Percentiles rank a stretch among this genome's conserved stretches.
phyloP scores from a whole-genome alignment of 2,888 invertebrate species.

The Siphonodentalium dalli region DNA sequence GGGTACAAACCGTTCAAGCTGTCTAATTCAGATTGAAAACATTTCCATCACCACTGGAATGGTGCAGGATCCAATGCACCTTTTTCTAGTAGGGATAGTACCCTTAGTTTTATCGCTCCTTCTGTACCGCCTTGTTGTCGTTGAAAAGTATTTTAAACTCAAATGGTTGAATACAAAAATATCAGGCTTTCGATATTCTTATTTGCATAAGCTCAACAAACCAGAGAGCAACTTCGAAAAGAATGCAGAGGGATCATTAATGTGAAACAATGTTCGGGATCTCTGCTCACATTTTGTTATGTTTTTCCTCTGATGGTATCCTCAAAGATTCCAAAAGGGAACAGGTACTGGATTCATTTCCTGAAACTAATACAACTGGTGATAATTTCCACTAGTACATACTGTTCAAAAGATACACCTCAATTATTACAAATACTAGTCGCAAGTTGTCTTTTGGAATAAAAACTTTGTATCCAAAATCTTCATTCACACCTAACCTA shows the following conservation, averaged over 20 bases:
- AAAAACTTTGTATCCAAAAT: constrained; percentile 20
- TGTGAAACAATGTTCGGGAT: too few relatives aligned
- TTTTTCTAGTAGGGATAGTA: constrained; percentile 15
- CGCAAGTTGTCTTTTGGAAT: background rate
- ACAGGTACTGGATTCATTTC: constrained; percentile 19
- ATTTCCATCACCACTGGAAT: constrained; percentile 20
- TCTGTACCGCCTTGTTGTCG: background rate
- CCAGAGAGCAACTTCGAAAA: too few relatives aligned
- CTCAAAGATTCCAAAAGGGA: constrained; percentile 2
- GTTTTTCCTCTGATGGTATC: constrained; percentile 23
- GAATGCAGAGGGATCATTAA: constrained; percentile 2
- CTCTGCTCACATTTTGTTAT: too few relatives aligned
- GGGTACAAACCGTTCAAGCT: constrained; percentile 9
- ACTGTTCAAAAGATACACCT: constrained; percentile 2
- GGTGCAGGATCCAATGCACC: constrained; percentile 25
- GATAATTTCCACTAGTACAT: too few relatives aligned
- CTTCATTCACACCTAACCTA: constrained; percentile 21
- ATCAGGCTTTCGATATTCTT: background rate
- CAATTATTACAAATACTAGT: background rate
- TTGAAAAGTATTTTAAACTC: background rate
- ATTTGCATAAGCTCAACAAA: constrained; percentile 5
- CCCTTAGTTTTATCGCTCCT: background rate
- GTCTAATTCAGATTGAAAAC: constrained; percentile 3
- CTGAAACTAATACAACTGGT: constrained; percentile 15
- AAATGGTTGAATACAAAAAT: constrained; percentile 1